phyloP scores from a whole-genome alignment of 2,888 invertebrate species.

The Onthophagus sagittarius region DNA sequence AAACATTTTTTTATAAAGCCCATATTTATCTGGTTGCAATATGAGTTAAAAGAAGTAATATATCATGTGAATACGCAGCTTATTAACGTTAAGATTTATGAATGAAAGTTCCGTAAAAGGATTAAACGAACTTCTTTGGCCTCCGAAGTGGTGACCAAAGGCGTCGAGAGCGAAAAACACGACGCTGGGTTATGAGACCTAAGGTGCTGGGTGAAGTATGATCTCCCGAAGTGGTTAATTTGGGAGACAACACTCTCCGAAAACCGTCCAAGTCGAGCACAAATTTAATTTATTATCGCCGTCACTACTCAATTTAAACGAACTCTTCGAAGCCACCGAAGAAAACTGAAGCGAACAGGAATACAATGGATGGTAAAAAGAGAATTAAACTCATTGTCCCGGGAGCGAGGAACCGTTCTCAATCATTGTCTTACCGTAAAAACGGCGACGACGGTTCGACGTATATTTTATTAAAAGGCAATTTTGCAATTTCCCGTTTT shows the following conservation, averaged over 20 bases:
- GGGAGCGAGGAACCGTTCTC: background rate
- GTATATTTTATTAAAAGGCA: conserved; percentile 25
- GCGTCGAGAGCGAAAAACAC: background rate
- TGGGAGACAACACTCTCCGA: background rate
- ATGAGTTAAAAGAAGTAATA: background rate
- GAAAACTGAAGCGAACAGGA: background rate
- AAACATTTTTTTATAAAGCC: background rate
- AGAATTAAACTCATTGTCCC: background rate
- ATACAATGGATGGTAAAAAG: background rate
- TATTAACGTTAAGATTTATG: background rate
- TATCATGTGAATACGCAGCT: background rate
- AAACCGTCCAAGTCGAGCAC: background rate
- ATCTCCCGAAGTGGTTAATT: background rate
- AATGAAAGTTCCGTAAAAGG: background rate
- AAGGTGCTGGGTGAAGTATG: background rate
- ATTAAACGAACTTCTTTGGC: background rate
- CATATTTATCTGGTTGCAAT: background rate
- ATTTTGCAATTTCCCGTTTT: conserved; percentile 24
- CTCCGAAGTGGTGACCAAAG: background rate
- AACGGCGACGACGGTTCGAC: background rate
- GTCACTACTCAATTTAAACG: background rate
- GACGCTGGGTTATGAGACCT: background rate
- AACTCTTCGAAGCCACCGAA: background rate
- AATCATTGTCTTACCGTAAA: background rate
- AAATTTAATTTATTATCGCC: background rate